Evolutionary conservation across 2,113 vertebrate species (phyloP).

Genomic region (Glareola pratincola): DNA sequence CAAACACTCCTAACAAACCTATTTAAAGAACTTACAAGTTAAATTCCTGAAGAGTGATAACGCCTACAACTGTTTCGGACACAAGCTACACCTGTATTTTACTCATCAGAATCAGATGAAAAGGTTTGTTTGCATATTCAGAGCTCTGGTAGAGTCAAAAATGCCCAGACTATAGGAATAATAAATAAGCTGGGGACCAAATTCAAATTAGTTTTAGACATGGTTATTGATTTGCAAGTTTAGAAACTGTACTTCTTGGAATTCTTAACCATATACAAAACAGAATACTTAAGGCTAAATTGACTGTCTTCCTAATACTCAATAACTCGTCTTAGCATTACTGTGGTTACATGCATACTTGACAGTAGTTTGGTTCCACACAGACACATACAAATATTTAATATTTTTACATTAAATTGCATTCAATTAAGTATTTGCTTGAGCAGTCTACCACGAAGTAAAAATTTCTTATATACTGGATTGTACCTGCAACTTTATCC

Average conservation of each 20-base stretch:
- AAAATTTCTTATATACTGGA: not conserved
- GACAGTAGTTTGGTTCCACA: not conserved
- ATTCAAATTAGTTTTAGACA: not conserved
- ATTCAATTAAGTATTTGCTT: not conserved
- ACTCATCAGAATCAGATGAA: not conserved
- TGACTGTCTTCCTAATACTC: not conserved
- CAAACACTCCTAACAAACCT: not conserved
- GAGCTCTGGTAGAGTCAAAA: not conserved
- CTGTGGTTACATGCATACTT: not conserved
- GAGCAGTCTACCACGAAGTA: not conserved
- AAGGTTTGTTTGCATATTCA: not conserved
- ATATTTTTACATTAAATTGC: not conserved
- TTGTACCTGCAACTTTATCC: conserved; percentile 95
- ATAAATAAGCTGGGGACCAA: not conserved
- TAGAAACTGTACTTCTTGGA: not conserved
- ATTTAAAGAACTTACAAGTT: not conserved
- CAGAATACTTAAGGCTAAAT: not conserved
- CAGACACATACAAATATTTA: not conserved
- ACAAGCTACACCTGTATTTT: not conserved
- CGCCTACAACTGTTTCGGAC: not conserved
- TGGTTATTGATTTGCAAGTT: not conserved
- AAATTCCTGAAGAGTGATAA: not conserved
- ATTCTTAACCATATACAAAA: not conserved
- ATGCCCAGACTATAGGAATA: not conserved
- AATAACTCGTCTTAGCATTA: not conserved